phyloP scores from a whole-genome alignment of 2,113 vertebrate species.

The Aptenodytes patagonicus region DNA sequence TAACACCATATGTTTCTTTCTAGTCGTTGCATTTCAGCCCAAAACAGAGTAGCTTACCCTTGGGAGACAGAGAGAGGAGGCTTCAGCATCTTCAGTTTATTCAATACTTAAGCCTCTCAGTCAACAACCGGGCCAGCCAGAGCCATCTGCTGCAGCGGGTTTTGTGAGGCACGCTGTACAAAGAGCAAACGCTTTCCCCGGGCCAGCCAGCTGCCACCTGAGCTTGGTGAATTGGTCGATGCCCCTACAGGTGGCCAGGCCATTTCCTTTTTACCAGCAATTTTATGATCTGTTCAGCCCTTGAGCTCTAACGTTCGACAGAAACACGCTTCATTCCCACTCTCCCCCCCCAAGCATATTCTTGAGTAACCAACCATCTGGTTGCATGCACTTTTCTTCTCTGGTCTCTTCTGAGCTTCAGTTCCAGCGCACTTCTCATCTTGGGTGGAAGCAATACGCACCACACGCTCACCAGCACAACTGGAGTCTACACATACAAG shows the following conservation, averaged over 20 bases:
- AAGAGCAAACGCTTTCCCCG: not conserved
- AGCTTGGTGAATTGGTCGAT: not conserved
- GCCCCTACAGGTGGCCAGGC: not conserved
- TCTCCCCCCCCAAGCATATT: not conserved
- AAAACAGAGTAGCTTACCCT: not conserved
- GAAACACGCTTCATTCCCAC: not conserved
- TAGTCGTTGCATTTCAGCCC: not conserved
- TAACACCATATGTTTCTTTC: not conserved
- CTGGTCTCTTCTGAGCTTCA: not conserved
- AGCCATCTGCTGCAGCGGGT: not conserved
- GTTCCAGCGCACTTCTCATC: not conserved
- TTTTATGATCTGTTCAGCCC: not conserved
- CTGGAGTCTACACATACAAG: not conserved
- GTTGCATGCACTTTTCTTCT: not conserved
- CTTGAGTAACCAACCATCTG: not conserved
- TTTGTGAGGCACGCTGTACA: not conserved
- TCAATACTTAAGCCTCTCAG: not conserved
- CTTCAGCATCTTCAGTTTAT: not conserved
- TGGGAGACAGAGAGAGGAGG: not conserved
- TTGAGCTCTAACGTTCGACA: fast-evolving
- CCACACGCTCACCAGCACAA: not conserved
- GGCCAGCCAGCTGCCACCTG: not conserved
- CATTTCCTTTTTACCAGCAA: not conserved
- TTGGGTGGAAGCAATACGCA: not conserved
- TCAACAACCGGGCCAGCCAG: not conserved